Evolutionary conservation across 1,140 invertebrate species (phyloP).

Genomic region (Pseudomyrmex cubaensis): DNA sequence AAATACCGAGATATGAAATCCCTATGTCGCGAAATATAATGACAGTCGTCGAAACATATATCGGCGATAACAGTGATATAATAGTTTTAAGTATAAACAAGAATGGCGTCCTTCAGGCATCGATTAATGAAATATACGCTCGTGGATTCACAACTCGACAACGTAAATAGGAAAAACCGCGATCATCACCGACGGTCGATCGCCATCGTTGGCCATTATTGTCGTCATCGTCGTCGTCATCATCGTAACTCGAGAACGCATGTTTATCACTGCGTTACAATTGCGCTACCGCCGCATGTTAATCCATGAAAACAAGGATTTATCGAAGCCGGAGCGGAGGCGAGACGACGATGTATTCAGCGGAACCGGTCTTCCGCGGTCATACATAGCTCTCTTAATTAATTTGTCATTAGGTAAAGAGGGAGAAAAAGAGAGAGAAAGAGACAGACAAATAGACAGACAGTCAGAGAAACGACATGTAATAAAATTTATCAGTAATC

Average conservation of each 20-base stretch:
- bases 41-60: slow-evolving; percentile 27
- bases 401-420: slow-evolving; percentile 77
- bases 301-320: slow-evolving; percentile 67
- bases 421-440: slow-evolving; percentile 42
- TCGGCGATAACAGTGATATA: not conserved
- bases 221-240: slow-evolving; percentile 10
- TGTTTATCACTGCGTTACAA: slow-evolving; percentile 58
- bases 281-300: slow-evolving; percentile 48
- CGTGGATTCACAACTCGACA: slow-evolving; percentile 19
- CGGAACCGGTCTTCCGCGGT: slow-evolving; percentile 74
- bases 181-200: not conserved
- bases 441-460: too few species aligned
- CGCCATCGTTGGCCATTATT: not conserved
- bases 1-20: slow-evolving; percentile 17
- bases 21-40: not conserved
- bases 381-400: slow-evolving; percentile 72
- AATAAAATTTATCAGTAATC: slow-evolving; percentile 72
- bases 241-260: not conserved
- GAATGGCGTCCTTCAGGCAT: slow-evolving; percentile 27
- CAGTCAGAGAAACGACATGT: not conserved
- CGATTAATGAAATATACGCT: slow-evolving; percentile 41
- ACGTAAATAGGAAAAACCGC: slow-evolving; percentile 38
- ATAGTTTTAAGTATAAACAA: slow-evolving; percentile 10
- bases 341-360: slow-evolving; percentile 52
- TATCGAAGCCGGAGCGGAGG: slow-evolving; percentile 50